Percentiles rank a stretch among this genome's conserved stretches.
Evolutionary conservation across 1,140 invertebrate species (phyloP).

Genomic region (Diuraphis noxia): DNA sequence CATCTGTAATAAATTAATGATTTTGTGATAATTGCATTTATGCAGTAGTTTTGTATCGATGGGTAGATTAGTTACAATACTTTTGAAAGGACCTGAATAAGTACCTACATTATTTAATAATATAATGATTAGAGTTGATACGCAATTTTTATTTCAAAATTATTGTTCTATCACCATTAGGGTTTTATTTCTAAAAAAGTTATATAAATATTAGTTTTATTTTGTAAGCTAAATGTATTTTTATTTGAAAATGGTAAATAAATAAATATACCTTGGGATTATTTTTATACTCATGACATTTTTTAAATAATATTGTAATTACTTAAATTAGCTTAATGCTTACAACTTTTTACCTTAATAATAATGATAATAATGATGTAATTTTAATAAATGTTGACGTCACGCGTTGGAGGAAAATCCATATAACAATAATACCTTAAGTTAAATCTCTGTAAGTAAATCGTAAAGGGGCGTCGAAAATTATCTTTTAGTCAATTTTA

Average conservation of each 20-base stretch:
- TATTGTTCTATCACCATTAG: not conserved
- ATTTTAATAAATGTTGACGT: not conserved
- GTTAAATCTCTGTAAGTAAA: not conserved
- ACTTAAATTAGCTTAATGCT: not conserved
- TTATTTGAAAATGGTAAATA: not conserved
- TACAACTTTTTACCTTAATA: not conserved
- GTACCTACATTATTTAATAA: not conserved
- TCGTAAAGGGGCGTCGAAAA: not conserved
- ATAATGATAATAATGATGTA: not conserved
- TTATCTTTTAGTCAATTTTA: not conserved
- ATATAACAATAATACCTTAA: slow-evolving; percentile 4
- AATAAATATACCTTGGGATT: not conserved
- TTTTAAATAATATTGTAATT: not conserved
- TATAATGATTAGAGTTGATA: not conserved
- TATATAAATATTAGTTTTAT: not conserved
- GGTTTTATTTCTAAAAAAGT: not conserved
- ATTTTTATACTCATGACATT: not conserved
- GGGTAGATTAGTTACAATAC: not conserved
- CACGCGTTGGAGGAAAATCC: no score
- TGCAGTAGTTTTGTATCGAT: not conserved
- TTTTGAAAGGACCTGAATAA: not conserved
- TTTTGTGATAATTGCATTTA: not conserved
- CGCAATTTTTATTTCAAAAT: not conserved
- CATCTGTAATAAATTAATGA: not conserved
- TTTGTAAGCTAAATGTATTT: not conserved